Evolutionary conservation across 2,797 vertebrate species (phyloP).

Genomic region (Falco cherrug): DNA sequence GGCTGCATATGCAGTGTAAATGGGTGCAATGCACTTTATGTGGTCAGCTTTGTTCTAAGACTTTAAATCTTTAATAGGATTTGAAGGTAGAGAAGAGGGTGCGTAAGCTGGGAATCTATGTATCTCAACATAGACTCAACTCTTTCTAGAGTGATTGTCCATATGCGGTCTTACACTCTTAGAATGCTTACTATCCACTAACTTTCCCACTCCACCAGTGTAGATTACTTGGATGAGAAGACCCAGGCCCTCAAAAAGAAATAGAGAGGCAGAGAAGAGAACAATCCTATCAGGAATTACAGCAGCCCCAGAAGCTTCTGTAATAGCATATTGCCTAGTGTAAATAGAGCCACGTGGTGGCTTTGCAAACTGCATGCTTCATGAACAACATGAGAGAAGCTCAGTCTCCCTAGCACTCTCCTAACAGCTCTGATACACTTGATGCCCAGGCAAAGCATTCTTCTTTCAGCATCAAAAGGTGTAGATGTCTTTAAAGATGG

Average conservation of each 20-base stretch:
- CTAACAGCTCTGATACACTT: neutral
- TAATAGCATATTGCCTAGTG: neutral
- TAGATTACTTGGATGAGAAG: neutral
- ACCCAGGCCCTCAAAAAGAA: neutral
- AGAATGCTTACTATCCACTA: neutral
- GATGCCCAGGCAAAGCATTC: neutral
- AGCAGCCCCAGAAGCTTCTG: neutral
- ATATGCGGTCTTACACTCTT: neutral
- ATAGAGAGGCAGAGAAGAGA: neutral
- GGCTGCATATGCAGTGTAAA: neutral
- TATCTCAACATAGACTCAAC: neutral
- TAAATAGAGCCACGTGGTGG: neutral
- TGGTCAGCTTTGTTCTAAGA: neutral
- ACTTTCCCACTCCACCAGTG: neutral
- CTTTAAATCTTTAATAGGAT: neutral
- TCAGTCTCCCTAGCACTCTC: neutral
- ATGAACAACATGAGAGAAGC: neutral
- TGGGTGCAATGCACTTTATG: neutral
- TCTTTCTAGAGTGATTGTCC: neutral
- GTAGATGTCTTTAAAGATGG: neutral
- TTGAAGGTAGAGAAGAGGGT: neutral
- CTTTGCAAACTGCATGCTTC: neutral
- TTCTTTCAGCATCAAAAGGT: neutral
- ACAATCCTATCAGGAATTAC: neutral
- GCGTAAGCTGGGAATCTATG: neutral